These are phyloP conservation scores for Leucoraja erinaceus DNA, from an alignment of 2,113 vertebrate genomes.

Conservation along the genomic window DNA sequence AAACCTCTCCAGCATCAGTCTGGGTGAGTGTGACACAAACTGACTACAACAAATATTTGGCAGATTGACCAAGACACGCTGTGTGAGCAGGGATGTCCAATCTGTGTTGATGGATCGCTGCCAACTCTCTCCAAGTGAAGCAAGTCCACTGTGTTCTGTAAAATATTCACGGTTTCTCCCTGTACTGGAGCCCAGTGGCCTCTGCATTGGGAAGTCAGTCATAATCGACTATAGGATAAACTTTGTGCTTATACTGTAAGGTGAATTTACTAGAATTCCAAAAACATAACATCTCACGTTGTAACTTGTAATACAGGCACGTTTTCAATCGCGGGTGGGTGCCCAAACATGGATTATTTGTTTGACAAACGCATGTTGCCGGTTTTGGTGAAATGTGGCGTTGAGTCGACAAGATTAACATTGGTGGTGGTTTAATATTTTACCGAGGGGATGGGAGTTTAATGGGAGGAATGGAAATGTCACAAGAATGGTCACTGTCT, in stretches of 20 bases:
- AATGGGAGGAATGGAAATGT: neutral
- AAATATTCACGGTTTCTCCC: neutral
- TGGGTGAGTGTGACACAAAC: neutral
- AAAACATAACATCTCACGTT: neutral
- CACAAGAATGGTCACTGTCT: neutral
- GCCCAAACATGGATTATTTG: neutral
- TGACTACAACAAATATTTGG: neutral
- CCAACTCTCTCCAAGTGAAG: neutral
- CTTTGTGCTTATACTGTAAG: neutral
- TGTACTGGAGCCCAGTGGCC: neutral
- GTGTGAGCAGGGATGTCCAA: neutral
- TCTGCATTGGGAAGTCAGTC: neutral
- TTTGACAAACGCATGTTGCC: neutral
- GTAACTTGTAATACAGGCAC: neutral
- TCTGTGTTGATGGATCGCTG: neutral
- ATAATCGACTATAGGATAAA: neutral
- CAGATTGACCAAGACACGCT: neutral
- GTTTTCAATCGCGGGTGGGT: neutral
- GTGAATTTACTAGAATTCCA: neutral
- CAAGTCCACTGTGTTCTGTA: neutral
- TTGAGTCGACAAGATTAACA: neutral
- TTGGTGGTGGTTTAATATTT: neutral
- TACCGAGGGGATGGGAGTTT: neutral
- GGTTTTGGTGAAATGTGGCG: neutral
- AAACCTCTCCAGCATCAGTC: neutral